Evolutionary conservation across 2,113 vertebrate genomes (phyloP), one percentile per base, ranked within the genome.

Genomic region (Andinoacara biseriatus): DNA sequence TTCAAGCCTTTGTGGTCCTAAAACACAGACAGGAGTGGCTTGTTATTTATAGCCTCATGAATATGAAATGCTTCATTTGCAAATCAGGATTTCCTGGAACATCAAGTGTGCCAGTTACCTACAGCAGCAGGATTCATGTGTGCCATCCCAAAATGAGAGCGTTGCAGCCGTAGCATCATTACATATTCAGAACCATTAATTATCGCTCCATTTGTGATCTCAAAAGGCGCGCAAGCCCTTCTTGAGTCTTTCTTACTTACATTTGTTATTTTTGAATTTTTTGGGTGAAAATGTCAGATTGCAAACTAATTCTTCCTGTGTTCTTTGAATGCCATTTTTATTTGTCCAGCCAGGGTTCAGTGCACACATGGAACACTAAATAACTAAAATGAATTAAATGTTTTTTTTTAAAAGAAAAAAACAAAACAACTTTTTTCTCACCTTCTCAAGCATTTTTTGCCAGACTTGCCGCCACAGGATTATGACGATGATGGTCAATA

Each of bases 361-460:
- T 43, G 7, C 62, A 65, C 62, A 67, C 38, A 3, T 46, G 8
- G 46, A 69, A 29, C 24, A 18, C 46, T 15, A 69, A 26, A 49
- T 46, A 69, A 69, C 8, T 49, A 69, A 69, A 69, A 69, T 18
- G 18, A 5, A 18, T 69, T 67, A 67, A 67, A 29, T 7, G 5
- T 49, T 69, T 69, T 69, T 35, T 67, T 38, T 38, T 1, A 9
- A 56, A 20, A 20, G 20, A 6, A 54, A 54, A 15, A 33, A 18
- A 15, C 26, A 5, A n/a, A 74, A 52, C 7, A 0, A 10, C 0
- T 20, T 26, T 4, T 26, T n/a, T 33, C 57, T 75, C 63, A 99
- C 98, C 97, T 99, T 99, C 88, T 99, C 98, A 65, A 99, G 94
- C 97, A 99, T 98, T 93, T 98, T 99, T 91, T 98, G 97, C 98